Evolutionary conservation across 2,797 vertebrate genomes (phyloP).

Genomic region (Cyprinodon diabolis): DNA sequence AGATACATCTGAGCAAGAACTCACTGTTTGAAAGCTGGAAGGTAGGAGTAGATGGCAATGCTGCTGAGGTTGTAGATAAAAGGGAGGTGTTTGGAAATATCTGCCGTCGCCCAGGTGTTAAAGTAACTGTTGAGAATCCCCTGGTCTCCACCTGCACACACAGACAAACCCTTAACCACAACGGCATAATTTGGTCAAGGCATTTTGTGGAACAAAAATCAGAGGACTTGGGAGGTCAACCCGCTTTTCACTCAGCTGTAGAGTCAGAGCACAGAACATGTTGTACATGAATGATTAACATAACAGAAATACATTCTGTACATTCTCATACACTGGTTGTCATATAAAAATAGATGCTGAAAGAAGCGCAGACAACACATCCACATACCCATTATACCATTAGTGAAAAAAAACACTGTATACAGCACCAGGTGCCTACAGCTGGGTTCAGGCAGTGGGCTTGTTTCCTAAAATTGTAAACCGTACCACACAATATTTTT

Average conservation of each 20-base stretch:
- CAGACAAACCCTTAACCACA: background rate
- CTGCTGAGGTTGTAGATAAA: slow-evolving; percentile 99
- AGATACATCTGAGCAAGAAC: slow-evolving; percentile 59
- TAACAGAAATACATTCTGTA: slow-evolving; percentile 9
- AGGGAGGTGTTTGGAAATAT: slow-evolving; percentile 96
- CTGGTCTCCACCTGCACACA: slow-evolving; percentile 92
- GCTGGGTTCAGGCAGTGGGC: background rate
- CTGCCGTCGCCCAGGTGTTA: slow-evolving; percentile 93
- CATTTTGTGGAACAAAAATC: background rate
- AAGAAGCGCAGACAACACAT: background rate
- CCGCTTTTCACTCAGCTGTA: background rate
- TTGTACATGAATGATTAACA: background rate
- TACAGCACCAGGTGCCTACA: too few relatives aligned
- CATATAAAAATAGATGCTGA: slow-evolving; percentile 45
- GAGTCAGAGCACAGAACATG: background rate
- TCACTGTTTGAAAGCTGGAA: slow-evolving; percentile 97
- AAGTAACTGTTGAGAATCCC: slow-evolving; percentile 96
- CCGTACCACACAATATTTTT: background rate
- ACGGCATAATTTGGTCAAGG: background rate
- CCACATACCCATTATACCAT: background rate
- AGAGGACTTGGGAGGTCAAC: too few relatives aligned
- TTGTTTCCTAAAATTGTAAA: background rate
- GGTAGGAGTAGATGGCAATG: slow-evolving; percentile 94
- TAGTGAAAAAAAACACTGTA: background rate
- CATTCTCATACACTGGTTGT: slow-evolving; percentile 18